phyloP scores from a whole-genome alignment of 1,140 invertebrate genomes.

The Phortica variegata region DNA sequence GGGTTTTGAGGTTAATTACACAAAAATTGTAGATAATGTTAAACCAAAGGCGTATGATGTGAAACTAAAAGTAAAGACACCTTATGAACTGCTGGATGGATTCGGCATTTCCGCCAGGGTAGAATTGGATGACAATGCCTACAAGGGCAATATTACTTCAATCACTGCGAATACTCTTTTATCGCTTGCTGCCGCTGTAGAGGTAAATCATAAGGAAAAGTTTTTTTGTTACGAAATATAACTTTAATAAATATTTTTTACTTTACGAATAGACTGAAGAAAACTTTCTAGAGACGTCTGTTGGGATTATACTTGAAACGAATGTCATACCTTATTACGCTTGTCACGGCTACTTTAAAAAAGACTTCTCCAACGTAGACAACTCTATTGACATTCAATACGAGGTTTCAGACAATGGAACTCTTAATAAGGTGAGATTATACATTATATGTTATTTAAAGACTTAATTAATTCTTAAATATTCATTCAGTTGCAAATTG shows the following conservation, averaged over 20 bases:
- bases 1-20: conserved; percentile 58
- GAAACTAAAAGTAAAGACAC: conserved; percentile 60
- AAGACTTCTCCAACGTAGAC: conserved; percentile 66
- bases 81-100: conserved; percentile 58
- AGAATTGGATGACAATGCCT: conserved; percentile 61
- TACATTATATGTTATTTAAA: neutral
- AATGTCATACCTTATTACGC: conserved; percentile 65
- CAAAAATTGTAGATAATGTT: conserved; percentile 56
- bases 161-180: conserved; percentile 57
- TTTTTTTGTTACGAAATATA: neutral
- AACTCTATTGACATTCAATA: conserved; percentile 63
- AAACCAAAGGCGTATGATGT: conserved; percentile 59
- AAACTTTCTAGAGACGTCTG: conserved; percentile 62
- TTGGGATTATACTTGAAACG: conserved; percentile 63
- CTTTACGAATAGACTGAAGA: conserved; percentile 63
- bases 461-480: neutral
- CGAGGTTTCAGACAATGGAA: conserved; percentile 56
- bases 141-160: conserved; percentile 58
- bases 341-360: conserved; percentile 64
- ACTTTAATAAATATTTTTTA: neutral
- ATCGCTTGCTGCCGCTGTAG: conserved; percentile 57
- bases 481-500: conserved; percentile 28
- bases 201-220: conserved; percentile 46
- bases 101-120: conserved; percentile 58
- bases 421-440: conserved; percentile 29